Percentiles rank a stretch among this genome's conserved stretches.
Conservation (phyloP, 2,797 vertebrate species). For the Schizopygopsis pylzovi region DNA sequence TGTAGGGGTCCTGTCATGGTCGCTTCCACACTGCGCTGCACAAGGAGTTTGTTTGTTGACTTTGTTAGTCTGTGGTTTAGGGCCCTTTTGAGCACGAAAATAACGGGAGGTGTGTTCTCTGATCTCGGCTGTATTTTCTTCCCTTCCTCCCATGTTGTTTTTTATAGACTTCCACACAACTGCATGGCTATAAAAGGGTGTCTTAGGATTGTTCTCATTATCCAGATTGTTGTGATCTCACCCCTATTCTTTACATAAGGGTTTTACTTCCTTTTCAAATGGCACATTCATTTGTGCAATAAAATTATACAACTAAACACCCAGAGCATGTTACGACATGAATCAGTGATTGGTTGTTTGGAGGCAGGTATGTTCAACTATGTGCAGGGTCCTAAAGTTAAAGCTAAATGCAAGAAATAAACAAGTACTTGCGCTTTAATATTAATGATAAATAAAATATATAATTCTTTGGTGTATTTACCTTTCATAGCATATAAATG, state of each 20-base stretch:
- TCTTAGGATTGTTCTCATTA: constrained; percentile 33
- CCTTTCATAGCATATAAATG: no score
- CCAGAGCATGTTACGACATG: background rate
- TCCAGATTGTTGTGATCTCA: constrained; percentile 56
- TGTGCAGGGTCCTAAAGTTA: background rate
- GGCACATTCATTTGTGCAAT: background rate
- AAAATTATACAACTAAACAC: background rate
- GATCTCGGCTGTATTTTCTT: constrained; percentile 57
- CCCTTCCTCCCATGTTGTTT: constrained; percentile 57
- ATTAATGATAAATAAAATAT: background rate
- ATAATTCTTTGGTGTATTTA: background rate
- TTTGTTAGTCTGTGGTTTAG: constrained; percentile 55
- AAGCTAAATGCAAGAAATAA: background rate
- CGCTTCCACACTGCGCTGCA: constrained; percentile 4
- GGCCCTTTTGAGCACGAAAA: constrained; percentile 44
- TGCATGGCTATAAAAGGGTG: constrained; percentile 53
- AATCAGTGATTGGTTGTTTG: background rate
- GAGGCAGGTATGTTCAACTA: background rate
- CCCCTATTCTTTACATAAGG: constrained; percentile 49
- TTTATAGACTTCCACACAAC: constrained; percentile 66
- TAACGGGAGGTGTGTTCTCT: background rate
- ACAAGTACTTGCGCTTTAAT: background rate
- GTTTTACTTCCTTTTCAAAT: constrained; percentile 39
- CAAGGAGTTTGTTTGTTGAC: constrained; percentile 68
- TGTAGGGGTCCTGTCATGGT: background rate